Base-by-base conservation (phyloP, 2,888 invertebrate species). In the Nomada ruficornis region DNA sequence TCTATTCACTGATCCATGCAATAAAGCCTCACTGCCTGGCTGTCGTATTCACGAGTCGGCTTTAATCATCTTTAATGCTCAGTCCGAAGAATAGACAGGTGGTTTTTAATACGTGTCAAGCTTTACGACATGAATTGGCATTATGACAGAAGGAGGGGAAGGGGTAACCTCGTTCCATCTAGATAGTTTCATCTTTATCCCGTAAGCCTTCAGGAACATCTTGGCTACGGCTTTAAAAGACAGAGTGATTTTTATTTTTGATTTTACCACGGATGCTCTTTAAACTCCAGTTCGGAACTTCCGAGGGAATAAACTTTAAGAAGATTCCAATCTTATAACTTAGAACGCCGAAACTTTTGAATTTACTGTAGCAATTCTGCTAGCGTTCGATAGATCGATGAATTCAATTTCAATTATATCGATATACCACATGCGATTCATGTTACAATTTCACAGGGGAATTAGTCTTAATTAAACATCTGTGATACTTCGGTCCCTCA, bases 1-100 rank as follows among this genome's bases (percentile, higher is more conserved):
- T 11, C 36, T 36, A 50, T 50, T 50, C 73, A 18, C 64, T 18
- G 20, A 59, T 52, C 23, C n/a, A 1, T n/a, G 50, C 7, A 7
- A 36, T 29, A 36, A 65, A 54, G 10, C 44, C 23, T 26, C 36
- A 2, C 36, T 42, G 52, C 0, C 13, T 9, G 15, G 42, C 71
- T 42, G 23, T 23, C 36, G 2, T 23, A 18, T 50, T 47, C 29
- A 52, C 20, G 10, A 15, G 63, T n/a, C 71, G 29, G 23, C 26
- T 75, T 67, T 60, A 60, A 75, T 75, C 67, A 60, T 60, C 63
- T 20, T 55, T 77, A 71, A 50, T 75, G 15, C 26, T 11, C n/a
- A 36, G 20, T 26, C 42, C 44, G 13, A 11, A 18, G 18, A 57
- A 18, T 52, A 52, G 60, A 60, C 60, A 60, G 60, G 20, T 52